Base-by-base conservation (phyloP, 2,797 vertebrate genomes). In the Phataginus tetradactyla region DNA sequence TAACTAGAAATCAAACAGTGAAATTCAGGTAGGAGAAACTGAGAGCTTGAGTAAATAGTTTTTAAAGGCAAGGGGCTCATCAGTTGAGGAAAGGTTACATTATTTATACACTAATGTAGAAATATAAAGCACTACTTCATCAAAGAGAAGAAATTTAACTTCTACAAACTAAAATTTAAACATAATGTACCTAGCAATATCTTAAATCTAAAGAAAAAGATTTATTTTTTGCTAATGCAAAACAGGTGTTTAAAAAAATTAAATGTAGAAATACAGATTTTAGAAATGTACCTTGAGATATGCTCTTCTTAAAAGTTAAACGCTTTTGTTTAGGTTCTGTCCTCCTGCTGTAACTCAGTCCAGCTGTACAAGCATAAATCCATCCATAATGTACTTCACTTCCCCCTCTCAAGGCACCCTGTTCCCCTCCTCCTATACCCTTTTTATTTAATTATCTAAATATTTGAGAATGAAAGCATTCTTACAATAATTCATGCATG, bases 381-480 rank as follows among this genome's bases (percentile, higher is more conserved):
- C n/a, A 71, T 42, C 96, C 27, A 25, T 63, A 89, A 96, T 64
- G 66, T 45, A 90, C 63, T 94, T 85, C 51, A 81, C 72, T 88
- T 85, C 57, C 87, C 45, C 78, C 71, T 77, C 63, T 87, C 45
- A 57, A 83, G 84, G 88, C 53, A 83, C 78, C 86, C 57, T 25
- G 10, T 17, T 75, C 69, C 20, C 66, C 29, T 89, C 71, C 39
- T 45, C 69, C 64, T 86, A 42, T 61, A 92, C 45, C 39, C 94
- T 94, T 96, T 95, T 93, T 86, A 97, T 86, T 95, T 96, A 96
- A 97, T 97, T 96, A 96, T 86, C 91, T 94, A 96, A 97, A 95
- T 97, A 97, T 93, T 63, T 96, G 77, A 84, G 83, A 78, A 78
- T 89, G 64, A 95, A 97, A 96, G 81, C 59, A 93, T 91, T 97